Percentiles rank a stretch among this genome's conserved stretches.
phyloP scores from a whole-genome alignment of 2,888 invertebrate genomes.

The Bombylius discolor region DNA sequence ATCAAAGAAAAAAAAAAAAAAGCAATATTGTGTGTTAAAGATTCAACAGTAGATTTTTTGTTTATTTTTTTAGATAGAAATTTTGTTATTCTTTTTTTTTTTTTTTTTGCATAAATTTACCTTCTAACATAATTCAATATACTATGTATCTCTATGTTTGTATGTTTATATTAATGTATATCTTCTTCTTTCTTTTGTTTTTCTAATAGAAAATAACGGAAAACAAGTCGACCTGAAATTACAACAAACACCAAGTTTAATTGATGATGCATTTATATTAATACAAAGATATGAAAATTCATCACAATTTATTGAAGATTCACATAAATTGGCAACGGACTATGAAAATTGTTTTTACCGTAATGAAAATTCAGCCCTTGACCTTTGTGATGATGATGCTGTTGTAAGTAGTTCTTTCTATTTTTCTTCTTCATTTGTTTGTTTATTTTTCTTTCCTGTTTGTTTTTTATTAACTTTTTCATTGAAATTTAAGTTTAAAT shows the following conservation, averaged over 20 bases:
- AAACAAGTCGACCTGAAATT: conserved; percentile 22
- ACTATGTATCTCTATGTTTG: background rate
- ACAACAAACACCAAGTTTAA: conserved; percentile 30
- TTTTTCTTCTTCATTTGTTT: no score
- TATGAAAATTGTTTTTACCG: conserved; percentile 35
- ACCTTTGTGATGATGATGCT: conserved; percentile 32
- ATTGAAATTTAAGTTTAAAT: no score
- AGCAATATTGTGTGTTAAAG: no score
- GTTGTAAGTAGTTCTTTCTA: conserved; percentile 24
- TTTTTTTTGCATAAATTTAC: background rate
- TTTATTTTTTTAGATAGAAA: no score
- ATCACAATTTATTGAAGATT: conserved; percentile 33
- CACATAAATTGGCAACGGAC: conserved; percentile 28
- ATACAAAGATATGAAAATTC: conserved; percentile 34
- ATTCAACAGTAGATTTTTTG: no score
- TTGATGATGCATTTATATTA: conserved; percentile 36
- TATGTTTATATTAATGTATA: background rate
- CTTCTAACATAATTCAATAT: background rate
- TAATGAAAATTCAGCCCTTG: conserved; percentile 34
- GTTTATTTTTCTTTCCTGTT: background rate
- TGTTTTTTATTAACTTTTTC: no score
- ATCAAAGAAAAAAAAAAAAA: no score
- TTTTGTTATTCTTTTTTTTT: no score
- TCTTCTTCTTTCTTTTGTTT: background rate
- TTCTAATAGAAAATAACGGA: conserved; percentile 4